A percentile compares a stretch with the other conserved stretches of the same genome.
Evolutionary conservation across 1,140 invertebrate species (phyloP).

Genomic region (Neodiprion lecontei): DNA sequence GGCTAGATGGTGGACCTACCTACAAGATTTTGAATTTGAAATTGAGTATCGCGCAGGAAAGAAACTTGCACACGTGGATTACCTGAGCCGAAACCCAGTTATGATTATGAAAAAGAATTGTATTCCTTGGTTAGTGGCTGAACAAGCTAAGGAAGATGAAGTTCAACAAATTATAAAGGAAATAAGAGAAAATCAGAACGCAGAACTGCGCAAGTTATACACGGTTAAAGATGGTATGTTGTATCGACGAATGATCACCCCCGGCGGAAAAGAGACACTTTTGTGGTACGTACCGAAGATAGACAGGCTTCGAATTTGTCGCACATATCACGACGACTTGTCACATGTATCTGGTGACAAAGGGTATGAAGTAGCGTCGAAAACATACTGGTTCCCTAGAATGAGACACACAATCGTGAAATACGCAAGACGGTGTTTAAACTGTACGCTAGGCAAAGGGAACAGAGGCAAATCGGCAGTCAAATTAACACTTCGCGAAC

Average conservation of each 20-base stretch:
- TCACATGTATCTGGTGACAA: background rate
- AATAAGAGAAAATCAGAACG: conserved; percentile 25
- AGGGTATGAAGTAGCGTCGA: background rate
- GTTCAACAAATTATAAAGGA: conserved; percentile 21
- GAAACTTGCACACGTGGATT: conserved; percentile 44
- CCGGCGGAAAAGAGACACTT: conserved; percentile 29
- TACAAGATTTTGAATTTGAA: conserved; percentile 44
- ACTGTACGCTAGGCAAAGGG: conserved; percentile 37
- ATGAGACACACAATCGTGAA: conserved; percentile 37
- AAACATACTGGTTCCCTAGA: conserved; percentile 33
- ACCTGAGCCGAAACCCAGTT: conserved; percentile 38
- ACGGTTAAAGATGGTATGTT: conserved; percentile 36
- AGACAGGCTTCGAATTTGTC: background rate
- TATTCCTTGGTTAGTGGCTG: conserved; percentile 22
- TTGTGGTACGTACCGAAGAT: conserved; percentile 16
- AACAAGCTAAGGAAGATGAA: conserved; percentile 23
- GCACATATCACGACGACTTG: conserved; percentile 2
- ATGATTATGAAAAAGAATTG: conserved; percentile 17
- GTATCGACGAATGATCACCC: conserved; percentile 32
- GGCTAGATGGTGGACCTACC: conserved; percentile 43
- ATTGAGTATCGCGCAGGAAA: conserved; percentile 40
- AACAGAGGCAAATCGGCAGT: conserved; percentile 23
- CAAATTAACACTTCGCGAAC: conserved; percentile 28
- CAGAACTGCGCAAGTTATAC: conserved; percentile 34
- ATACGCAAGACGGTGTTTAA: conserved; percentile 34